Percentiles rank a stretch among this genome's conserved stretches.
Conservation (phyloP, 35 echinoderm and acorn worm genomes). For the Apostichopus japonicus region DNA sequence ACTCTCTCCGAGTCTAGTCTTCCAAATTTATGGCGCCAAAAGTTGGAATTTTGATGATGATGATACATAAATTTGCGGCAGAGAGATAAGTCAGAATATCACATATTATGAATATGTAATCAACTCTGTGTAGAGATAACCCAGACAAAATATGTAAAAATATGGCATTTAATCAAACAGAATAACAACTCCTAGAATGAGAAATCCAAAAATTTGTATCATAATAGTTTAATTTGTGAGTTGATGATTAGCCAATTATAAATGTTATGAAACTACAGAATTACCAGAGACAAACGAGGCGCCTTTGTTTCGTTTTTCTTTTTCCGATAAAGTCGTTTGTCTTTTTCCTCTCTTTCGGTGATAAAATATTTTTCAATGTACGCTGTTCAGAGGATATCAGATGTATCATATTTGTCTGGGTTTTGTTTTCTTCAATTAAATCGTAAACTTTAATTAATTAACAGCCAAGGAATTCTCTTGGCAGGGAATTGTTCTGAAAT, state of each 20-base stretch:
- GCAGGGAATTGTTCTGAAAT: no score
- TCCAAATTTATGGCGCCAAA: neutral
- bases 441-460: neutral
- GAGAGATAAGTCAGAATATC: neutral
- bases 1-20: neutral
- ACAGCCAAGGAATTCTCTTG: neutral
- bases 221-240: constrained; percentile 11
- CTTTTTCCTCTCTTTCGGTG: neutral
- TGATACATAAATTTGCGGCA: neutral
- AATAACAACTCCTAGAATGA: neutral
- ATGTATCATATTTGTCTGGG: neutral
- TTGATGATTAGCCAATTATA: neutral
- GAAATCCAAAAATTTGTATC: neutral
- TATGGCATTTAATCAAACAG: neutral
- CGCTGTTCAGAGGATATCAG: neutral
- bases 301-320: neutral
- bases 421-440: neutral
- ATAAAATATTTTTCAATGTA: neutral
- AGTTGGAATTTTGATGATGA: constrained; percentile 7
- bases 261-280: neutral
- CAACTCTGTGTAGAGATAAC: neutral
- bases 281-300: neutral
- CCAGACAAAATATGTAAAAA: constrained; percentile 15
- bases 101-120: neutral
- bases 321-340: neutral